These are phyloP conservation scores for Agrotis puta DNA, from an alignment of 2,888 invertebrate species.

Conservation along the genomic window DNA sequence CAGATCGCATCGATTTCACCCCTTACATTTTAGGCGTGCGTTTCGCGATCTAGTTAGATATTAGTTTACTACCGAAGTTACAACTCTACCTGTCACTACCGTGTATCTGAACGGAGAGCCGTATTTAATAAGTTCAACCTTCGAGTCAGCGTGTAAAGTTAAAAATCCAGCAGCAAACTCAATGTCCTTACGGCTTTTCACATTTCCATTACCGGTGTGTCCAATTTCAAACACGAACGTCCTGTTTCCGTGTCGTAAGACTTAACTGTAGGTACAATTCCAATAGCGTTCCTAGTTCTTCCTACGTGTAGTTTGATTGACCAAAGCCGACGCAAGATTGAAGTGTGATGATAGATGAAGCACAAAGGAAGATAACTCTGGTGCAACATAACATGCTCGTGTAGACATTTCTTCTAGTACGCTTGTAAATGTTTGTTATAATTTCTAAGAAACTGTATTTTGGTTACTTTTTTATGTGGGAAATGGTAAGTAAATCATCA, in stretches of 20 bases:
- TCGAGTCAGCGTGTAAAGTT: background rate
- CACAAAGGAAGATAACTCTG: slow-evolving; percentile 21
- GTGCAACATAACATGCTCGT: background rate
- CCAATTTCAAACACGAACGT: slow-evolving; percentile 5
- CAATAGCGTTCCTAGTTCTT: slow-evolving; percentile 20
- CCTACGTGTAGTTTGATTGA: slow-evolving; percentile 49
- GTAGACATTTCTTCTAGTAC: slow-evolving; percentile 2
- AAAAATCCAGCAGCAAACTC: background rate
- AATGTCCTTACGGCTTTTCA: background rate
- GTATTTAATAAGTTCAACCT: background rate
- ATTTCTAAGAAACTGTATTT: background rate
- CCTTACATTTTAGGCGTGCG: background rate
- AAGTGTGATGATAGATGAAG: slow-evolving; percentile 51
- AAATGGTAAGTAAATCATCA: no score
- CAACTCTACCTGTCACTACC: background rate
- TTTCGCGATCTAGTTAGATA: background rate
- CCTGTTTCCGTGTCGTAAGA: slow-evolving; percentile 14
- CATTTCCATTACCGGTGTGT: background rate
- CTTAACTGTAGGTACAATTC: slow-evolving; percentile 5
- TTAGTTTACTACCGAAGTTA: background rate
- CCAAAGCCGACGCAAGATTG: slow-evolving; percentile 48
- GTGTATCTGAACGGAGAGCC: background rate
- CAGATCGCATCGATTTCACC: background rate
- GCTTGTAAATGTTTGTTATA: background rate
- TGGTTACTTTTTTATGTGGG: no score